Percentiles rank a stretch among this genome's conserved stretches.
phyloP scores from a whole-genome alignment of 2,113 vertebrate genomes.

The Athene cunicularia region DNA sequence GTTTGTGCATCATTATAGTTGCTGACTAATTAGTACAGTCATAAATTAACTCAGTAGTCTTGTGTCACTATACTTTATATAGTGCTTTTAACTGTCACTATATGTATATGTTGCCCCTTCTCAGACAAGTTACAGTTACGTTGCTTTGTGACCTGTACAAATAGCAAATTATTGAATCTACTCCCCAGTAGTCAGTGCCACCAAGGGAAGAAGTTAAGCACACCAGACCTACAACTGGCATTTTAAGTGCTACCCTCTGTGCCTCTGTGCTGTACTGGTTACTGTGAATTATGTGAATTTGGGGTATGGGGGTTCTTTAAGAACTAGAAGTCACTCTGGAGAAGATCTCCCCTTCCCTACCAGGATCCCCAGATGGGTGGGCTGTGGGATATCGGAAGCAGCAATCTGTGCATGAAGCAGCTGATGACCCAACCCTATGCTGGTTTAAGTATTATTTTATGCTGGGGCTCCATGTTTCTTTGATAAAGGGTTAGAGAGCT shows the following conservation, averaged over 20 bases:
- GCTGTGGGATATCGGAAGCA: neutral
- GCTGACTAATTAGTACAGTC: neutral
- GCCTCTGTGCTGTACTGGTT: neutral
- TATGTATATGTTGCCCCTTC: neutral
- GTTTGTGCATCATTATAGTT: accelerated
- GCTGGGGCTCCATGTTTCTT: neutral
- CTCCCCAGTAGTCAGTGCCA: neutral
- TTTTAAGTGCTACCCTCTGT: accelerated
- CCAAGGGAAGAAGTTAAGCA: neutral
- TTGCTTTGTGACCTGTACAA: neutral
- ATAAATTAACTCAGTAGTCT: neutral
- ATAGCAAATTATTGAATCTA: neutral
- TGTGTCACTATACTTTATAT: neutral
- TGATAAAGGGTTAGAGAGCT: neutral
- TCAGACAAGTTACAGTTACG: neutral
- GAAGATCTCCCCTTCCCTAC: neutral
- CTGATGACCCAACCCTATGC: neutral
- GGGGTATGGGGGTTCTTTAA: too few species aligned
- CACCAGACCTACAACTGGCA: neutral
- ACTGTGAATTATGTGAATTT: neutral
- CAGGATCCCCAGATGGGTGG: neutral
- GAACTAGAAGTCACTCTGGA: neutral
- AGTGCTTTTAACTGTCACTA: neutral
- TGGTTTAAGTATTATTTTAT: neutral
- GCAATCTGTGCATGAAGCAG: too few species aligned